Percentiles rank a stretch among this genome's conserved stretches.
phyloP scores from a whole-genome alignment of 2,113 vertebrate genomes.

The Xiphophorus maculatus region DNA sequence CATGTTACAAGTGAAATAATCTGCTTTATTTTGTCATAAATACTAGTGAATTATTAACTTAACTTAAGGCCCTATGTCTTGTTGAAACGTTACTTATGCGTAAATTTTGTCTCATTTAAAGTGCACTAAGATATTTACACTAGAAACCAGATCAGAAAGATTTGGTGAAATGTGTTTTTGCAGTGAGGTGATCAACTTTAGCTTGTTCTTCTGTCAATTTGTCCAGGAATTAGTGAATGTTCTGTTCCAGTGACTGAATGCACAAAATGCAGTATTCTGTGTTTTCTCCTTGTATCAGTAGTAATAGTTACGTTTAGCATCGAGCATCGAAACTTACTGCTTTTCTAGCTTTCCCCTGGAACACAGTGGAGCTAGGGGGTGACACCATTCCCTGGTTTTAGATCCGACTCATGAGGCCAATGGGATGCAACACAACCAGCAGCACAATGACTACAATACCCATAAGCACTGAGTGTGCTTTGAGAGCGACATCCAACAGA shows the following conservation, averaged over 20 bases:
- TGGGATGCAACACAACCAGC: neutral
- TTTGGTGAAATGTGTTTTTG: too few species aligned
- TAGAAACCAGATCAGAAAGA: too few species aligned
- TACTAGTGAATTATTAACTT: too few species aligned
- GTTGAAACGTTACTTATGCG: too few species aligned
- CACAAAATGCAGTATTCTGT: neutral
- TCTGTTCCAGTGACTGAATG: neutral
- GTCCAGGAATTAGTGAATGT: neutral
- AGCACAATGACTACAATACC: conserved; percentile 22
- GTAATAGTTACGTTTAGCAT: neutral
- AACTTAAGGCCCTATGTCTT: too few species aligned
- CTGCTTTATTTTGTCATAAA: too few species aligned
- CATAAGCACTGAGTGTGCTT: conserved; percentile 5
- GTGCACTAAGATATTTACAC: too few species aligned
- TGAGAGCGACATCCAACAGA: conserved; percentile 21
- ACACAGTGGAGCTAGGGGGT: neutral
- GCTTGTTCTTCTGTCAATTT: neutral
- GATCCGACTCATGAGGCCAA: neutral
- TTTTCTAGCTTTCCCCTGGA: neutral
- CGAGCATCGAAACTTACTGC: neutral
- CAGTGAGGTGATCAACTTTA: neutral
- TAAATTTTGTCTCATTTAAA: too few species aligned
- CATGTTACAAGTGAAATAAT: too few species aligned
- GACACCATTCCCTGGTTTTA: neutral
- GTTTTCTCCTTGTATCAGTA: neutral